A percentile compares a stretch with the other conserved stretches of the same genome.
These are phyloP conservation scores for Pomatorhinus ruficollis DNA, from an alignment of 2,113 vertebrate species.

Conservation along the genomic window DNA sequence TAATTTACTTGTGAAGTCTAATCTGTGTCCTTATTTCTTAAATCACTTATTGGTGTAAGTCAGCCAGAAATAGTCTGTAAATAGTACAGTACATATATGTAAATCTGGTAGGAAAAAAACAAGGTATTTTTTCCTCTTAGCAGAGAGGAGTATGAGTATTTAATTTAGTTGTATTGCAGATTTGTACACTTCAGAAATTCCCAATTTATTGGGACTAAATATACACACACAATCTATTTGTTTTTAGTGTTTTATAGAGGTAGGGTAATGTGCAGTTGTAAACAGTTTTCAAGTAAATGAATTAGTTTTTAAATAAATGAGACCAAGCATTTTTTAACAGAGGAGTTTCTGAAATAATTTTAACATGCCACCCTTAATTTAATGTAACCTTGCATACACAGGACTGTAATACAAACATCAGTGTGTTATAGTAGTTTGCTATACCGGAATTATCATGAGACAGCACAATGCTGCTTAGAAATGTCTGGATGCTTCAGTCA, in stretches of 20 bases:
- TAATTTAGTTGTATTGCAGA: not conserved
- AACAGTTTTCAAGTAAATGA: not conserved
- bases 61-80: not conserved
- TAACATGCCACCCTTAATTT: not conserved
- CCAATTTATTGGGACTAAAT: not conserved
- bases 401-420: not conserved
- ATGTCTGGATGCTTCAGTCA: not conserved
- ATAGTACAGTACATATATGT: not conserved
- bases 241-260: not conserved
- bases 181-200: not conserved
- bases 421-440: not conserved
- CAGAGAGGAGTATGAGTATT: not conserved
- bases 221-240: not conserved
- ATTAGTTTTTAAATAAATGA: not conserved
- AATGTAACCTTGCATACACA: not conserved
- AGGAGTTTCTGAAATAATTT: not conserved
- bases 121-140: not conserved
- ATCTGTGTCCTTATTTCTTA: not conserved
- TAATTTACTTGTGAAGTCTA: not conserved
- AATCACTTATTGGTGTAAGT: not conserved
- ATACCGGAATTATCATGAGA: not conserved
- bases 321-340: not conserved
- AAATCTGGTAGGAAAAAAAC: not conserved
- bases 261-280: not conserved
- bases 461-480: not conserved